These are phyloP conservation scores for Cheilosia impressa DNA, from an alignment of 2,888 invertebrate species.

Conservation along the genomic window DNA sequence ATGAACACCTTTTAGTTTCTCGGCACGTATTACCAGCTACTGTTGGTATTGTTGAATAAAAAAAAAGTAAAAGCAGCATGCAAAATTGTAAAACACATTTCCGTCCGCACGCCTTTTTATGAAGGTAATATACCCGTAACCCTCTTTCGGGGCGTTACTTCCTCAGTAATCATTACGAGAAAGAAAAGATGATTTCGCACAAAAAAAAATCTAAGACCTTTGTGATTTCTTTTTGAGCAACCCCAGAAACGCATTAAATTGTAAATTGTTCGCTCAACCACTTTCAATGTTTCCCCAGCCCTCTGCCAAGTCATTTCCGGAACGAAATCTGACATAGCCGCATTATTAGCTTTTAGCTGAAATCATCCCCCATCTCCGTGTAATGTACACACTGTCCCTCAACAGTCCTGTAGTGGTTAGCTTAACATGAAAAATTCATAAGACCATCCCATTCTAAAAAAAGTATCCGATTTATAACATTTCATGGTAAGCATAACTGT, in stretches of 20 bases:
- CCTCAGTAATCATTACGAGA: too few relatives aligned
- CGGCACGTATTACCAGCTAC: too few relatives aligned
- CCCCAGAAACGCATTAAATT: background rate
- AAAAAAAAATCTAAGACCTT: background rate
- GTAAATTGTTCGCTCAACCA: conserved; percentile 9
- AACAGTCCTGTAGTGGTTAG: conserved; percentile 28
- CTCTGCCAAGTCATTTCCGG: conserved; percentile 20
- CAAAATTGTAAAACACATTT: too few relatives aligned
- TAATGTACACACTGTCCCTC: conserved; percentile 2
- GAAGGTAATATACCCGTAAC: too few relatives aligned
- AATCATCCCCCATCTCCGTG: conserved; percentile 22
- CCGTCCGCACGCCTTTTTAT: too few relatives aligned
- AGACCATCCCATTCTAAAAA: conserved; percentile 32
- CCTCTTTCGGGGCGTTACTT: too few relatives aligned
- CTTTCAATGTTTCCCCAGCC: conserved; percentile 17
- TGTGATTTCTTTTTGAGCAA: background rate
- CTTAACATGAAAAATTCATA: conserved; percentile 52
- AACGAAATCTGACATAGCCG: conserved; percentile 31
- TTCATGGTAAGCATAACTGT: conserved; percentile 40
- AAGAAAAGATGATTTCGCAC: background rate
- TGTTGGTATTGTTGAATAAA: too few relatives aligned
- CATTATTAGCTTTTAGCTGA: conserved; percentile 46
- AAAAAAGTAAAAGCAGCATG: too few relatives aligned
- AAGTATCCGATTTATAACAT: conserved; percentile 43
- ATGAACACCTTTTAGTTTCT: too few relatives aligned